These are phyloP conservation scores for Drosophila quadrilineata DNA, from an alignment of 1,140 invertebrate species.

Conservation along the genomic window DNA sequence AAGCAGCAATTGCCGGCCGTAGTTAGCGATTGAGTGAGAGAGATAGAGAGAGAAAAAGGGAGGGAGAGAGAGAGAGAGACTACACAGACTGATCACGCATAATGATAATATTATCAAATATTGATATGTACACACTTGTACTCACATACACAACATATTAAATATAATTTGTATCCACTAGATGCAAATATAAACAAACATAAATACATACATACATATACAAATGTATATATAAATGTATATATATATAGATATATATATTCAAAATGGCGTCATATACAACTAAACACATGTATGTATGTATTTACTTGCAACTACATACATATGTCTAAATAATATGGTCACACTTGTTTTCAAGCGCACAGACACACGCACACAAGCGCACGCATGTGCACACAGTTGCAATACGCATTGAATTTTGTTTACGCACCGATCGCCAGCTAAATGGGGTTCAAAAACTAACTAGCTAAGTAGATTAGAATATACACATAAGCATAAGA, in stretches of 20 bases:
- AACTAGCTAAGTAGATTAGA: slow-evolving; percentile 71
- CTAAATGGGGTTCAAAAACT: slow-evolving; percentile 72
- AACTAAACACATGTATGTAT: slow-evolving; percentile 16
- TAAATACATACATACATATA: not conserved
- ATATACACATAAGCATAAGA: slow-evolving; percentile 32
- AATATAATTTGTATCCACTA: not conserved
- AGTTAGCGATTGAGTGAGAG: slow-evolving; percentile 21
- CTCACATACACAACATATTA: not conserved
- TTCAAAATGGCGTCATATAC: slow-evolving; percentile 1
- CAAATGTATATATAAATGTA: slow-evolving; percentile 1
- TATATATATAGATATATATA: slow-evolving; percentile 2
- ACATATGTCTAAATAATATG: no score
- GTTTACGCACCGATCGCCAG: slow-evolving; percentile 44
- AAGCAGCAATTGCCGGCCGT: slow-evolving; percentile 26
- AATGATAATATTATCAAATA: slow-evolving; percentile 43
- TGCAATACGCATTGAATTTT: slow-evolving; percentile 48
- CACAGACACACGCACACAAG: no score
- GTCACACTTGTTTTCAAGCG: no score
- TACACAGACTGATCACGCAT: slow-evolving; percentile 74
- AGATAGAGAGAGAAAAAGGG: slow-evolving; percentile 19
- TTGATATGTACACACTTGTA: slow-evolving; percentile 1
- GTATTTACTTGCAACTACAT: no score
- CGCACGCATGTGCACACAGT: not conserved
- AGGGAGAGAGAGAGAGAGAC: slow-evolving; percentile 51
- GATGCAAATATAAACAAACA: slow-evolving; percentile 2